A percentile compares a stretch with the other conserved stretches of the same genome.
These are phyloP conservation scores for Crotalus helleri DNA, from an alignment of 2,113 vertebrate species.

Conservation along the genomic window DNA sequence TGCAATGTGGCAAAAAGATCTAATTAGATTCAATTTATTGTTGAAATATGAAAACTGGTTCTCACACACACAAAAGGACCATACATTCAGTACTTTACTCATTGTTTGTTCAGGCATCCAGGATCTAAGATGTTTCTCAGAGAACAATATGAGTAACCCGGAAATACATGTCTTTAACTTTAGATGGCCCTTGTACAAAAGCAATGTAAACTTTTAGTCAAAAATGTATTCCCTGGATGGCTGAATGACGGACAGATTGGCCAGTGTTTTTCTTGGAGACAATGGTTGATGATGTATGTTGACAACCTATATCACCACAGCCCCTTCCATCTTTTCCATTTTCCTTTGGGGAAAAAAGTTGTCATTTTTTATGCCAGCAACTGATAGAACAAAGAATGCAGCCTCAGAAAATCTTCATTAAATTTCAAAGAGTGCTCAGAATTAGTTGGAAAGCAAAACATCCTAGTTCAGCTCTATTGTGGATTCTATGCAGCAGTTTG, in stretches of 20 bases:
- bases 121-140: not conserved
- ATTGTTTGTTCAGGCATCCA: constrained; percentile 48
- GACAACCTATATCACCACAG: constrained; percentile 42
- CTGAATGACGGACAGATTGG: not conserved
- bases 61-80: not conserved
- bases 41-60: not conserved
- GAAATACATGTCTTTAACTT: constrained; percentile 32
- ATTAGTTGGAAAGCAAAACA: not conserved
- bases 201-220: not conserved
- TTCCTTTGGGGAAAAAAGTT: not conserved
- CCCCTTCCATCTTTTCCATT: constrained; percentile 15
- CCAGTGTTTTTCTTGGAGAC: not conserved
- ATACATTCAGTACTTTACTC: not conserved
- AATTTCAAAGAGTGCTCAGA: not conserved
- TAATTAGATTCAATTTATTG: not conserved
- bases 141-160: constrained; percentile 23
- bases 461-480: not conserved
- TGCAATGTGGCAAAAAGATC: not conserved
- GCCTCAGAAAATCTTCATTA: not conserved
- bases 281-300: constrained; percentile 41
- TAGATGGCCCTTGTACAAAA: not conserved
- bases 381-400: not conserved
- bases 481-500: not conserved
- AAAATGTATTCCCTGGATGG: constrained; percentile 25
- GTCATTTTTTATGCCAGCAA: constrained; percentile 5